Evolutionary conservation across 2,797 vertebrate species (phyloP).

Genomic region (Anguilla obscura): DNA sequence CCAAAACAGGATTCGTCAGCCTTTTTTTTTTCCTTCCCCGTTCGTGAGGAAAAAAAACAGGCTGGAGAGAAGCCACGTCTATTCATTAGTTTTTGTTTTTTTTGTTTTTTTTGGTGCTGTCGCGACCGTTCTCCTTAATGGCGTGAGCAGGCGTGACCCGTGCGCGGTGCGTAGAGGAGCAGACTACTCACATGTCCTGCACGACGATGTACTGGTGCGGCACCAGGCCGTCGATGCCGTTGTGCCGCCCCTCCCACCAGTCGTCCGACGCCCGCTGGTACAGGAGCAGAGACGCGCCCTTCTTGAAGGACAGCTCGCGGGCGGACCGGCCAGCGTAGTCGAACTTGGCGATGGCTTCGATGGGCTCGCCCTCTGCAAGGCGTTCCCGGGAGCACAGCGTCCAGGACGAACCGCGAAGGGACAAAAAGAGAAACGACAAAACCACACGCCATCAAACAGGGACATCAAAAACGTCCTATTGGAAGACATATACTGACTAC

Average conservation of each 20-base stretch:
- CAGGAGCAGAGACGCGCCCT: conserved; percentile 90
- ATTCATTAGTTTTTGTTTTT: not conserved
- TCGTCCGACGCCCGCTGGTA: conserved; percentile 96
- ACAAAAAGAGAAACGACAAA: not conserved
- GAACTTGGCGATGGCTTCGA: conserved; percentile 96
- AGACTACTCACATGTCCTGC: conserved; percentile 88
- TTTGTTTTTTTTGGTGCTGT: not conserved
- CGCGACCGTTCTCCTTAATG: not conserved
- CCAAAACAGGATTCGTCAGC: not conserved
- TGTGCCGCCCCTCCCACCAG: conserved; percentile 98
- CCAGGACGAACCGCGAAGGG: too few relatives aligned
- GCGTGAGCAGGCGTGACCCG: not conserved
- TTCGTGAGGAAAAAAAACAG: not conserved
- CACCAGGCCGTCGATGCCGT: conserved; percentile 90
- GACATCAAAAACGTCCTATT: too few relatives aligned
- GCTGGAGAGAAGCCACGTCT: not conserved
- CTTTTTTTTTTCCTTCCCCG: not conserved
- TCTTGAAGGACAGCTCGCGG: conserved; percentile 95
- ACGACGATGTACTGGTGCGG: conserved; percentile 97
- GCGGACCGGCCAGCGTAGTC: conserved; percentile 93
- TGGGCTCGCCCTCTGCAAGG: conserved; percentile 84
- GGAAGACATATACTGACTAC: too few relatives aligned
- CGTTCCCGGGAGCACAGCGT: not conserved
- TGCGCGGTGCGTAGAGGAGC: not conserved
- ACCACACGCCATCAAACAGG: not conserved